Conservation (phyloP, 2,888 invertebrate genomes). For the Leucania comma region DNA sequence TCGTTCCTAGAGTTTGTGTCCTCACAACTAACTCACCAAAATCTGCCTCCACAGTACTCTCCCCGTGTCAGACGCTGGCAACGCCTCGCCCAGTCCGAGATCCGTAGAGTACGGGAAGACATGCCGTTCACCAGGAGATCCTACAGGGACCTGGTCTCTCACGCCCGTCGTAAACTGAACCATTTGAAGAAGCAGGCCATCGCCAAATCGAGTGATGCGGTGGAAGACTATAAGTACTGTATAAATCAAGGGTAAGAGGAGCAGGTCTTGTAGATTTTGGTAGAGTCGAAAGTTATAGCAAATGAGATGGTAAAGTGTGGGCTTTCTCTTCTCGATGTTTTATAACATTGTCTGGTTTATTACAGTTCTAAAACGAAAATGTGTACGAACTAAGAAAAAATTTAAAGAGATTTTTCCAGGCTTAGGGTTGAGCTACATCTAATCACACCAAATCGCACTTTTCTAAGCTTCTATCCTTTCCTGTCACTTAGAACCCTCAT, state of each 20-base stretch:
- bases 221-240: slow-evolving; percentile 72
- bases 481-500: too few species aligned
- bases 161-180: slow-evolving; percentile 77
- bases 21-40: slow-evolving; percentile 9
- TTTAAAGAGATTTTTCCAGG: too few species aligned
- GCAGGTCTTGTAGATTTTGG: slow-evolving; percentile 22
- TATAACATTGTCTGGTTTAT: background rate
- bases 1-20: too few species aligned
- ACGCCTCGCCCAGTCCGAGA: slow-evolving; percentile 79
- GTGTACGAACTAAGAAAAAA: too few species aligned
- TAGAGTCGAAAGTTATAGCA: slow-evolving; percentile 7
- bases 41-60: slow-evolving; percentile 69
- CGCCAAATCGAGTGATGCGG: slow-evolving; percentile 64
- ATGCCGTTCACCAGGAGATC: slow-evolving; percentile 78
- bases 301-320: background rate
- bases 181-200: slow-evolving; percentile 75
- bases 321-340: background rate
- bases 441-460: too few species aligned
- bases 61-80: slow-evolving; percentile 81
- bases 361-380: too few species aligned
- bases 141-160: slow-evolving; percentile 81
- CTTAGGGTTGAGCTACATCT: too few species aligned
- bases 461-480: too few species aligned
- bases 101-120: slow-evolving; percentile 82
- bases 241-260: slow-evolving; percentile 34